These are phyloP conservation scores for Parasteatoda lunata DNA, from an alignment of 2,888 invertebrate genomes.

Conservation along the genomic window DNA sequence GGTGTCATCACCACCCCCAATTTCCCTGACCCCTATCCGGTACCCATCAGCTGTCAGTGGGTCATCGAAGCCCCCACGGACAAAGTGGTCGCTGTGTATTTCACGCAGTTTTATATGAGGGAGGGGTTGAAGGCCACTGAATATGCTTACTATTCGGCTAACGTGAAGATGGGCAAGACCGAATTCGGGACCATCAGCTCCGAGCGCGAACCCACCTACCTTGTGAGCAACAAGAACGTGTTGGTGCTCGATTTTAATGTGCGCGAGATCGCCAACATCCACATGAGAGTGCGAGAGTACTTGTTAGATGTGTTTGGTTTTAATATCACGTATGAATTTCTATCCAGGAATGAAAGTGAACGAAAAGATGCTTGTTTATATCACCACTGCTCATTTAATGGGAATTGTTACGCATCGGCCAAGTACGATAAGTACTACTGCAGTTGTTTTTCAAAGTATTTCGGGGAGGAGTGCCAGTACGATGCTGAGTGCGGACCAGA, in stretches of 20 bases:
- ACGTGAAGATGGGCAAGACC: constrained; percentile 61
- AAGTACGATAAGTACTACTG: constrained; percentile 85
- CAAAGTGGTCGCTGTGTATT: constrained; percentile 85
- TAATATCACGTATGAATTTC: constrained; percentile 92
- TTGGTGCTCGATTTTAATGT: constrained; percentile 86
- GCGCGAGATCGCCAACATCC: constrained; percentile 78
- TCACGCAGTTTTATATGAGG: constrained; percentile 88
- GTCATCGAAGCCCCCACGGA: constrained; percentile 82
- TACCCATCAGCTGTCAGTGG: constrained; percentile 92
- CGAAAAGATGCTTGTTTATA: constrained; percentile 80
- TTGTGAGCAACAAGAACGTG: constrained; percentile 80
- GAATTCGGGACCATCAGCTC: constrained; percentile 66
- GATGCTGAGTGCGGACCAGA: constrained; percentile 85
- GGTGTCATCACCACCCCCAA: constrained; percentile 88
- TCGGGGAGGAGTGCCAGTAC: constrained; percentile 84
- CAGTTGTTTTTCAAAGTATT: constrained; percentile 87
- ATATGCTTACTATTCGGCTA: constrained; percentile 72
- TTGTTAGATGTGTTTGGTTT: constrained; percentile 91
- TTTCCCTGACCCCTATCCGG: constrained; percentile 86
- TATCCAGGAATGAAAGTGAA: constrained; percentile 74
- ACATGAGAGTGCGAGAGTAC: constrained; percentile 86
- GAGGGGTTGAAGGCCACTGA: constrained; percentile 71
- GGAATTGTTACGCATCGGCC: constrained; percentile 84
- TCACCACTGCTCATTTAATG: constrained; percentile 87
- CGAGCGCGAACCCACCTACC: constrained; percentile 70